Percentiles rank a stretch among this genome's conserved stretches.
Evolutionary conservation across 2,888 invertebrate genomes (phyloP).

Genomic region (Acrocera orbiculus): DNA sequence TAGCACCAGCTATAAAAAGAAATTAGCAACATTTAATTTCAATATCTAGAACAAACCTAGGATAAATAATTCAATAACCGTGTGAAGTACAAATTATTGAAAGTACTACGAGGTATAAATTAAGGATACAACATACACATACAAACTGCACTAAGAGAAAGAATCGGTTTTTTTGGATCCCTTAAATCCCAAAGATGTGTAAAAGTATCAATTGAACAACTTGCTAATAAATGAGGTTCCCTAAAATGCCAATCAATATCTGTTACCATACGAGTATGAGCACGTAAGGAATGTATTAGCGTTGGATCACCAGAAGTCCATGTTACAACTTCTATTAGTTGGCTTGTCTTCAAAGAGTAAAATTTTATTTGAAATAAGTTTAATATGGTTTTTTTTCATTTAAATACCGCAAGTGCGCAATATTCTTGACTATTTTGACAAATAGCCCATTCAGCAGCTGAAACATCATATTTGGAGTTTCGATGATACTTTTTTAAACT

Average conservation of each 20-base stretch:
- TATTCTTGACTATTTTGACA: constrained; percentile 56
- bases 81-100: too few relatives aligned
- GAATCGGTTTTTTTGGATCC: constrained; percentile 63
- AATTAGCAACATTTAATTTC: not conserved
- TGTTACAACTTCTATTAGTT: constrained; percentile 68
- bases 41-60: too few relatives aligned
- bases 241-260: constrained; percentile 84
- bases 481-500: constrained; percentile 58
- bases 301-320: constrained; percentile 58
- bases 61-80: too few relatives aligned
- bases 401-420: constrained; percentile 81
- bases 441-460: constrained; percentile 84
- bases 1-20: constrained; percentile 53
- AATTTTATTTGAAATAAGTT: too few relatives aligned
- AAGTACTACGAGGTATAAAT: too few relatives aligned
- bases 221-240: constrained; percentile 59
- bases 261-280: constrained; percentile 71
- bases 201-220: constrained; percentile 86
- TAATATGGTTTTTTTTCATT: too few relatives aligned
- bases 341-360: constrained; percentile 57
- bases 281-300: constrained; percentile 52
- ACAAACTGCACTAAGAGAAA: constrained; percentile 80
- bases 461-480: constrained; percentile 86
- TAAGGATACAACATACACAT: constrained; percentile 33
- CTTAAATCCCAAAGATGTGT: constrained; percentile 88